phyloP scores from a whole-genome alignment of 2,888 invertebrate species.

The Andrena camellia region DNA sequence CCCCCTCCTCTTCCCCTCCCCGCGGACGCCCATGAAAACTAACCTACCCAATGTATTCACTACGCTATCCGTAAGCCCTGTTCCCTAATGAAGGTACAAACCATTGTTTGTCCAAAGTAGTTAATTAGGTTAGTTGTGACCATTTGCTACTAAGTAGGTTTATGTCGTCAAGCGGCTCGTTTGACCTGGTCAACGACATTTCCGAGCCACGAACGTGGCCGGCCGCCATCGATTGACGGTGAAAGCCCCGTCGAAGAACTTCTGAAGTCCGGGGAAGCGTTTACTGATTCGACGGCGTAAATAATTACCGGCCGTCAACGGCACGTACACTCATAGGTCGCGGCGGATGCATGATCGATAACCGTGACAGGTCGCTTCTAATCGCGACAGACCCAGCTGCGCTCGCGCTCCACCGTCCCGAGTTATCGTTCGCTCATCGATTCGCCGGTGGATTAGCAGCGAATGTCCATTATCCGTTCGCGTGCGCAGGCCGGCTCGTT shows the following conservation, averaged over 20 bases:
- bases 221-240: constrained; percentile 2
- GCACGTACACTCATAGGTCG: constrained; percentile 54
- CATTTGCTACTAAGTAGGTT: too few relatives aligned
- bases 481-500: constrained; percentile 46
- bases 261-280: constrained; percentile 48
- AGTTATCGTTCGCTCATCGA: constrained; percentile 66
- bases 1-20: too few relatives aligned
- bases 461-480: constrained; percentile 60
- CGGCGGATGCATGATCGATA: constrained; percentile 70
- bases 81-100: too few relatives aligned
- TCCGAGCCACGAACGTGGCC: background rate
- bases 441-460: constrained; percentile 60
- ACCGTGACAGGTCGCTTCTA: constrained; percentile 57
- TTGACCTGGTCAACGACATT: background rate
- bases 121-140: too few relatives aligned
- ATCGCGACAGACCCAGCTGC: constrained; percentile 61
- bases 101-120: too few relatives aligned
- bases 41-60: too few relatives aligned
- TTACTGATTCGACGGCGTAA: constrained; percentile 63
- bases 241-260: constrained; percentile 47
- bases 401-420: constrained; percentile 25
- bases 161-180: background rate
- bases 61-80: too few relatives aligned
- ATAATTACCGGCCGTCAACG: constrained; percentile 67
- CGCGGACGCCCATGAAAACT: too few relatives aligned